phyloP scores from a whole-genome alignment of 64 coral and sea anemone species.

The Astreopora myriophthalma region DNA sequence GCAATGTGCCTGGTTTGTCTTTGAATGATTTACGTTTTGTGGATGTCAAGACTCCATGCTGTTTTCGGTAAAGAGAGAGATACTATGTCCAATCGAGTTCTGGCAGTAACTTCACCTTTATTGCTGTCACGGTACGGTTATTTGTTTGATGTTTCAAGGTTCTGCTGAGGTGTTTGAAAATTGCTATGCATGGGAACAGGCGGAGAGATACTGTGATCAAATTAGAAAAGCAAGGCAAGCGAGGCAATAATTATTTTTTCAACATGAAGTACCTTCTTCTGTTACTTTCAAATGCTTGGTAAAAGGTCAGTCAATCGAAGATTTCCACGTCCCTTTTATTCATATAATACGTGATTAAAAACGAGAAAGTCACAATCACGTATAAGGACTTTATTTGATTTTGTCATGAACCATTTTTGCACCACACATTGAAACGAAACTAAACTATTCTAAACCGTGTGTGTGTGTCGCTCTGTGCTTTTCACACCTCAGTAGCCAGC shows the following conservation, averaged over 20 bases:
- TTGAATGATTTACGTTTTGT: neutral
- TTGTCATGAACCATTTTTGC: neutral
- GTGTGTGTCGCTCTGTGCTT: constrained; percentile 1
- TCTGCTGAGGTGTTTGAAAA: neutral
- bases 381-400: neutral
- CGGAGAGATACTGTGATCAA: neutral
- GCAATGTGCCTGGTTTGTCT: neutral
- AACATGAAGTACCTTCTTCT: neutral
- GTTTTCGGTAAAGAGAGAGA: neutral
- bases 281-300: neutral
- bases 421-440: neutral
- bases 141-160: neutral
- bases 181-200: neutral
- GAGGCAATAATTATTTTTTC: neutral
- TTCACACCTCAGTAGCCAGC: constrained; percentile 41
- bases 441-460: neutral
- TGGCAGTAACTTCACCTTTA: neutral
- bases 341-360: neutral
- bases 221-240: neutral
- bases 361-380: neutral
- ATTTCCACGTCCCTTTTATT: neutral
- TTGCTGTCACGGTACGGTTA: neutral
- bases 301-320: neutral
- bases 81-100: neutral
- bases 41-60: neutral